These are phyloP conservation scores for Deilephila elpenor DNA, from an alignment of 2,888 invertebrate species.

Conservation along the genomic window DNA sequence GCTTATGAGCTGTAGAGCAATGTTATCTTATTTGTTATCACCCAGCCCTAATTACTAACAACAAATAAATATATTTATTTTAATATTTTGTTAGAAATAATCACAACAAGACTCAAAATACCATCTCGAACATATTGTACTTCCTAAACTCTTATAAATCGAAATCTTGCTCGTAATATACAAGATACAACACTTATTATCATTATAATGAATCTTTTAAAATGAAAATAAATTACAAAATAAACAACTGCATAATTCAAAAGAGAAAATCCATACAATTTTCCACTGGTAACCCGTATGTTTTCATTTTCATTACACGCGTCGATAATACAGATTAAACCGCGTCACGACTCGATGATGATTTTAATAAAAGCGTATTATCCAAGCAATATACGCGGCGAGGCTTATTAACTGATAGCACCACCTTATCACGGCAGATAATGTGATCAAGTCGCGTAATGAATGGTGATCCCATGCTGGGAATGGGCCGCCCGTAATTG, in stretches of 20 bases:
- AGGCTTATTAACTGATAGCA: slow-evolving; percentile 42
- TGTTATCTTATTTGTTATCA: too few species aligned
- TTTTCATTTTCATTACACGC: slow-evolving; percentile 26
- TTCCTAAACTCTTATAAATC: too few species aligned
- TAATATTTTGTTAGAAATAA: too few species aligned
- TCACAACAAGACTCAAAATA: too few species aligned
- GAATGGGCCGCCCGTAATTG: slow-evolving; percentile 10
- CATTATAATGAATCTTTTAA: too few species aligned
- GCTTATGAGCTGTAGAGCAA: too few species aligned
- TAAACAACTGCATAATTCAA: not conserved
- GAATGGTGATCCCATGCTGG: slow-evolving; percentile 27
- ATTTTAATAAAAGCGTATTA: slow-evolving; percentile 47
- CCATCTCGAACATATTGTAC: too few species aligned
- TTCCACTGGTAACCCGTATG: not conserved
- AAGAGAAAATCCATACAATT: not conserved
- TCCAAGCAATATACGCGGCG: slow-evolving; percentile 29
- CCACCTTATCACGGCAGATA: slow-evolving; percentile 35
- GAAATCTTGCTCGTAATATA: too few species aligned
- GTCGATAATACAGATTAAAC: slow-evolving; percentile 20
- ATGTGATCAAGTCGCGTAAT: slow-evolving; percentile 35
- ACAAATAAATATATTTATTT: too few species aligned
- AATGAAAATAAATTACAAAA: not conserved
- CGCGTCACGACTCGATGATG: slow-evolving; percentile 41
- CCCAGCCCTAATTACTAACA: too few species aligned
- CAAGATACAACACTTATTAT: too few species aligned